These are phyloP conservation scores for Maconellicoccus hirsutus DNA, from an alignment of 1,140 invertebrate genomes.

Conservation along the genomic window DNA sequence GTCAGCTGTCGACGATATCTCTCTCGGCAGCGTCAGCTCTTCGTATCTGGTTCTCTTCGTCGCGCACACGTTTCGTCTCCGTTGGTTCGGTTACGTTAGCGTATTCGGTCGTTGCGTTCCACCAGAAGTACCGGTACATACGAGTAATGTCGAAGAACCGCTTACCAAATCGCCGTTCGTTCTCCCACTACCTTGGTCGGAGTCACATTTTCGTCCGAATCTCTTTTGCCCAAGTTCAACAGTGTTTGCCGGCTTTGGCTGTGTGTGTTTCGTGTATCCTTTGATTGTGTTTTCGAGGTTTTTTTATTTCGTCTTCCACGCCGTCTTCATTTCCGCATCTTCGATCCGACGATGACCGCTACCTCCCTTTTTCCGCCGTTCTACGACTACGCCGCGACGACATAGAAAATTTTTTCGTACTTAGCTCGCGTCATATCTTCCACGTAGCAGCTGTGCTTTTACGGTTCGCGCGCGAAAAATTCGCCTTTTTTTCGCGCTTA, in stretches of 20 bases:
- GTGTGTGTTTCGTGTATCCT: not conserved
- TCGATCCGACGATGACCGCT: conserved; percentile 1
- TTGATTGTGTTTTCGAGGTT: not conserved
- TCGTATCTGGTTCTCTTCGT: too few species aligned
- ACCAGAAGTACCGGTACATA: not conserved
- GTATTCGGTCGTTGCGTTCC: too few species aligned
- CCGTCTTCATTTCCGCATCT: not conserved
- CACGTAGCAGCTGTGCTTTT: too few species aligned
- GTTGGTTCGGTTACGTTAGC: too few species aligned
- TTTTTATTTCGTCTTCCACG: not conserved
- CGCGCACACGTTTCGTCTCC: too few species aligned
- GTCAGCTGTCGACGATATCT: conserved; percentile 13
- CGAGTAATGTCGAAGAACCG: not conserved
- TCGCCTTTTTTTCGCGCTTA: not conserved
- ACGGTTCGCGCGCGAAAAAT: too few species aligned
- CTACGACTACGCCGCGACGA: too few species aligned
- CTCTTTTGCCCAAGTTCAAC: conserved; percentile 16
- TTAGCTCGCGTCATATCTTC: too few species aligned
- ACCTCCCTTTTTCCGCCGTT: not conserved
- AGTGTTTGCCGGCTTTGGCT: not conserved
- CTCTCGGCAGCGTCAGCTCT: not conserved
- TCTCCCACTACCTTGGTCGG: not conserved
- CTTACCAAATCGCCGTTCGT: conserved; percentile 7
- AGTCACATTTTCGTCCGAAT: not conserved
- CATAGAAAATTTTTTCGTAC: too few species aligned